Percentiles rank a stretch among this genome's conserved stretches.
Conservation (phyloP, 2,113 vertebrate genomes). For the Maccullochella peelii region DNA sequence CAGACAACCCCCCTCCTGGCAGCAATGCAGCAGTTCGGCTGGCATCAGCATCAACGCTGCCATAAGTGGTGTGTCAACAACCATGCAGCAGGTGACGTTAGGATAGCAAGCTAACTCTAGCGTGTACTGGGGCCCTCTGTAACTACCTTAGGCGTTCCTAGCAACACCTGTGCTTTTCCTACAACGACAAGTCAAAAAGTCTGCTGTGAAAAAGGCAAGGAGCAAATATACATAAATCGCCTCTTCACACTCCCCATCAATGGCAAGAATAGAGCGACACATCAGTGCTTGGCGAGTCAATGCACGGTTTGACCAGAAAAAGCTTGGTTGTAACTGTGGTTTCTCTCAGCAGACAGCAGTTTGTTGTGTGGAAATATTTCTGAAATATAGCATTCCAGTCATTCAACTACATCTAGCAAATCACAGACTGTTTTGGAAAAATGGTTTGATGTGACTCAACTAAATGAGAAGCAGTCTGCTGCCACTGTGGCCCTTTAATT, state of each 20-base stretch:
- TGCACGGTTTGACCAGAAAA: neutral
- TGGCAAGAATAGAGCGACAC: neutral
- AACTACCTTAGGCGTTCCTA: too few relatives aligned
- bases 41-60: too few relatives aligned
- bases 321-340: neutral
- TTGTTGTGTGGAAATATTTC: constrained; percentile 27
- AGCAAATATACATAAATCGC: neutral
- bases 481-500: neutral
- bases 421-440: constrained; percentile 27
- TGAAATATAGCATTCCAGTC: neutral
- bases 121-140: too few relatives aligned
- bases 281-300: neutral
- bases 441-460: neutral
- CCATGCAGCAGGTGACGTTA: too few relatives aligned
- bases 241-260: neutral
- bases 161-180: neutral
- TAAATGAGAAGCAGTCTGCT: neutral
- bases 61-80: too few relatives aligned
- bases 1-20: too few relatives aligned
- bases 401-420: constrained; percentile 11
- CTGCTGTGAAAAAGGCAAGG: neutral
- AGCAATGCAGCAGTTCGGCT: too few relatives aligned
- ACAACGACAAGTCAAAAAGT: neutral
- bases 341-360: neutral
- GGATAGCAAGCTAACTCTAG: too few relatives aligned